Evolutionary conservation across 1,140 invertebrate species (phyloP).

Genomic region (Sitodiplosis mosellana): DNA sequence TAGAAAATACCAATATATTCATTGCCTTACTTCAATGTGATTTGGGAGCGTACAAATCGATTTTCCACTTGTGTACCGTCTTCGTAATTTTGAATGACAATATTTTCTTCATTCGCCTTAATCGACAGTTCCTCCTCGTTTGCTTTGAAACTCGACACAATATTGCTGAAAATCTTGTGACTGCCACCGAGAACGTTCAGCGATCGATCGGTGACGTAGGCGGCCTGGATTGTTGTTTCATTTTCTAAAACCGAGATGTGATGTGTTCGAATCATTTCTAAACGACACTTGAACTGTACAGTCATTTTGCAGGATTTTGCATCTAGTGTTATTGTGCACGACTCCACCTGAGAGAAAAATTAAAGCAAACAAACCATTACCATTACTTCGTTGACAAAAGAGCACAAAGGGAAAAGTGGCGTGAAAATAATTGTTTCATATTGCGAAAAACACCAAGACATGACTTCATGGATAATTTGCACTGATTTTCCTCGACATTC

Average conservation of each 20-base stretch:
- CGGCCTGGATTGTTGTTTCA: conserved; percentile 46
- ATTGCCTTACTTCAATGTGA: conserved; percentile 32
- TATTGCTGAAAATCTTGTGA: conserved; percentile 46
- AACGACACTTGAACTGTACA: conserved; percentile 53
- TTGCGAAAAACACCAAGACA: conserved; percentile 34
- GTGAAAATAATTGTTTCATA: no score
- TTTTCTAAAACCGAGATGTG: conserved; percentile 56
- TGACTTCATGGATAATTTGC: conserved; percentile 53
- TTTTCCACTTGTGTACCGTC: conserved; percentile 34
- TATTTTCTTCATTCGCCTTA: conserved; percentile 37
- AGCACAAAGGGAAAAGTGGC: no score
- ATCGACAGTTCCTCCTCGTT: conserved; percentile 61
- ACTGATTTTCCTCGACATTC: conserved; percentile 36
- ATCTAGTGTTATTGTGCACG: conserved; percentile 46
- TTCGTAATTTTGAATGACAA: conserved; percentile 53
- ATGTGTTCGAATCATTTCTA: conserved; percentile 58
- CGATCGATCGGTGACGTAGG: conserved; percentile 38
- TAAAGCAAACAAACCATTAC: no score
- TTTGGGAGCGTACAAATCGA: conserved; percentile 33
- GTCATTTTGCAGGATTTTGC: conserved; percentile 41
- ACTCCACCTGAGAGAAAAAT: conserved; percentile 35
- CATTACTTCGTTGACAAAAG: no score
- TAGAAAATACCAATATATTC: no score
- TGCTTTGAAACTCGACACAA: conserved; percentile 53
- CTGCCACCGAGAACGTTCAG: conserved; percentile 30